phyloP scores from a whole-genome alignment of 2,888 invertebrate species.

The Epinotia ramella region DNA sequence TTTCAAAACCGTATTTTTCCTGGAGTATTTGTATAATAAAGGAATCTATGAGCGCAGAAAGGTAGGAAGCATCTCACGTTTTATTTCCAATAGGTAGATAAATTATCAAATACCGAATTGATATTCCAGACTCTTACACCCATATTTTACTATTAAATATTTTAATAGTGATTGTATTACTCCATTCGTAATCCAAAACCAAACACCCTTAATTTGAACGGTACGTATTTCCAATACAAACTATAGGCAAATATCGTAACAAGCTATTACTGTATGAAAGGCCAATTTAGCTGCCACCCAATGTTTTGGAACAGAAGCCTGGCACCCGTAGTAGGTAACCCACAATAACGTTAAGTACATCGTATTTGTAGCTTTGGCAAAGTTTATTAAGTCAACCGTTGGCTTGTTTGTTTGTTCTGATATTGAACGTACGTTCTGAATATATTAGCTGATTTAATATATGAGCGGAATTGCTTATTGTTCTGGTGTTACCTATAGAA shows the following conservation, averaged over 20 bases:
- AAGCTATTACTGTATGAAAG: conserved; percentile 16
- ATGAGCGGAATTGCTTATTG: background rate
- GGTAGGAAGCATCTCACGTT: too few species aligned
- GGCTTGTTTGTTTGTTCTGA: conserved; percentile 20
- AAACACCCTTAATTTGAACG: background rate
- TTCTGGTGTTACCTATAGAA: background rate
- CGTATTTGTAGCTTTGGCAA: conserved; percentile 24
- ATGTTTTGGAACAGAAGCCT: conserved; percentile 15
- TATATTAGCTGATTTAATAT: conserved; percentile 1
- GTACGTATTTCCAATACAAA: conserved; percentile 11
- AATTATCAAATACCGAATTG: too few species aligned
- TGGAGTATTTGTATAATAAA: too few species aligned
- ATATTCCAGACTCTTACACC: too few species aligned
- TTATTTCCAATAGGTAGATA: too few species aligned
- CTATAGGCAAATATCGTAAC: conserved; percentile 3
- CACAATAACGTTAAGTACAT: conserved; percentile 5
- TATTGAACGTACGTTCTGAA: conserved; percentile 17
- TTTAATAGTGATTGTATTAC: background rate
- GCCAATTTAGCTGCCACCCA: conserved; percentile 26
- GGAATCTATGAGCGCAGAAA: too few species aligned
- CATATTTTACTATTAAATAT: too few species aligned
- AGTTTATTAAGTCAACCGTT: conserved; percentile 26
- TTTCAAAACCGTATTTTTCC: too few species aligned
- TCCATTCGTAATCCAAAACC: background rate
- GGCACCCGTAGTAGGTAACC: conserved; percentile 12